Percentiles rank a stretch among this genome's conserved stretches.
These are phyloP conservation scores for Chondrosia reniformis DNA, from an alignment of 37 sponge, comb jelly and placozoan species.

Conservation along the genomic window DNA sequence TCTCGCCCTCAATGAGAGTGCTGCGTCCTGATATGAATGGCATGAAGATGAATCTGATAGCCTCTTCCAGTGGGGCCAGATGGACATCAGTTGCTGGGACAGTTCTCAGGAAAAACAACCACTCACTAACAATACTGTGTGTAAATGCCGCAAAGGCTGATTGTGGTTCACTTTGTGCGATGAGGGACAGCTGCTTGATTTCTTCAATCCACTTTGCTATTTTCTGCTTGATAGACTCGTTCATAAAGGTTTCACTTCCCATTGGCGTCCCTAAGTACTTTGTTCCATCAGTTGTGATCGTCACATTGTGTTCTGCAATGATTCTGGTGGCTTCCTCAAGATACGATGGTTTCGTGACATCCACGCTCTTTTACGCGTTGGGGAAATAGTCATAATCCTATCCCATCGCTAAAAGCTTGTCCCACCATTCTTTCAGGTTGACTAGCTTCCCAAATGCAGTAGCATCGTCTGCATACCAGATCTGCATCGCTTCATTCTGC, in stretches of 20 bases:
- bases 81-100: not conserved
- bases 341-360: not conserved
- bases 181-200: not conserved
- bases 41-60: not conserved
- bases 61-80: conserved; percentile 6
- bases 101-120: not conserved
- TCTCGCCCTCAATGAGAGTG: not conserved
- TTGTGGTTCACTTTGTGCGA: conserved; percentile 5
- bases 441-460: not conserved
- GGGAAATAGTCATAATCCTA: conserved; percentile 18
- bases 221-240: not conserved
- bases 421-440: conserved; percentile 3
- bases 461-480: conserved; percentile 23
- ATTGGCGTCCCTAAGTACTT: conserved; percentile 4
- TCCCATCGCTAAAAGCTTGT: conserved; percentile 3
- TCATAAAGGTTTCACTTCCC: not conserved
- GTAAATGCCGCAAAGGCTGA: not conserved
- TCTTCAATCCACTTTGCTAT: not conserved
- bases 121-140: not conserved
- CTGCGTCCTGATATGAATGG: conserved; percentile 1
- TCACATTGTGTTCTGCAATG: conserved; percentile 4
- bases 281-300: not conserved
- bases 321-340: not conserved
- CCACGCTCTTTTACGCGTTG: conserved; percentile 9
- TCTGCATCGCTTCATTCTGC: not conserved